These are phyloP conservation scores for Notospermus geniculatus DNA, from an alignment of 1,140 invertebrate genomes.

Conservation along the genomic window DNA sequence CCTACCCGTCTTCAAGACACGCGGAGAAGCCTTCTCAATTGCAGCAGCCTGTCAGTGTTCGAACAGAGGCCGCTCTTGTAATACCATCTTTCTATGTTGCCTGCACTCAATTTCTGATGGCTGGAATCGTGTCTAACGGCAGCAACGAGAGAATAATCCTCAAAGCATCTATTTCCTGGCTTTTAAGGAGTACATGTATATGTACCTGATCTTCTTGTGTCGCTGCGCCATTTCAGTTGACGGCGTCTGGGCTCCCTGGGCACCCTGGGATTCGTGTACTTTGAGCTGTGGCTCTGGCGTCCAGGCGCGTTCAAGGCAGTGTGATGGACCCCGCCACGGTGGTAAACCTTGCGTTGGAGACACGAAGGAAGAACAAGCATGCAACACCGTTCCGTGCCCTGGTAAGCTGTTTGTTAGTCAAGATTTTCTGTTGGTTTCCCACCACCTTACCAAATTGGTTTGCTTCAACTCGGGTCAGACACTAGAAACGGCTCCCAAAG, in stretches of 20 bases:
- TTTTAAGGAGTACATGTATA: not conserved
- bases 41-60: too few species aligned
- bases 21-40: too few species aligned
- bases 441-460: not conserved
- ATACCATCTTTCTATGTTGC: not conserved
- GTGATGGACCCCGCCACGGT: constrained; percentile 24
- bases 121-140: not conserved
- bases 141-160: not conserved
- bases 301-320: constrained; percentile 16
- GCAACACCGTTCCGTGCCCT: constrained; percentile 30
- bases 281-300: constrained; percentile 26
- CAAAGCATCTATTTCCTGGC: not conserved
- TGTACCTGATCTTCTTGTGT: not conserved
- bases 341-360: constrained; percentile 24
- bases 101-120: not conserved
- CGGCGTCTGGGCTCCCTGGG: constrained; percentile 27
- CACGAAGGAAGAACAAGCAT: constrained; percentile 19
- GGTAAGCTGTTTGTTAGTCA: constrained; percentile 12
- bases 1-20: too few species aligned
- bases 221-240: constrained; percentile 15
- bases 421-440: not conserved
- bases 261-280: constrained; percentile 22
- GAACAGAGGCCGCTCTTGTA: too few species aligned
- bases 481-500: not conserved
- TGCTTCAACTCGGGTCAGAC: not conserved